Percentiles rank a stretch among this genome's conserved stretches.
phyloP scores from a whole-genome alignment of 2,888 invertebrate genomes.

The Drosophila histrio region DNA sequence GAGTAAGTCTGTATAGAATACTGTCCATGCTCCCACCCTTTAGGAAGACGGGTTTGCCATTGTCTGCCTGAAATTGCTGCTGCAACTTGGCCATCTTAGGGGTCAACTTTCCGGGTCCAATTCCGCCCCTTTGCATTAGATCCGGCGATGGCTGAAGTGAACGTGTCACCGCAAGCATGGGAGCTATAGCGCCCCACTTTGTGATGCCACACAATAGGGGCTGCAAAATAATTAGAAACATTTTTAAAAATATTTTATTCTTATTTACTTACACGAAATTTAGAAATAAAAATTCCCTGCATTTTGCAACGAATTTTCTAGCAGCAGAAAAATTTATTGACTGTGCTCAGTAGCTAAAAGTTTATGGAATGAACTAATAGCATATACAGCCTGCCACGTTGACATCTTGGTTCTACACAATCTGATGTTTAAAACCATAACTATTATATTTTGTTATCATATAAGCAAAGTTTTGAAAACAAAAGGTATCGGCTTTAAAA shows the following conservation, averaged over 20 bases:
- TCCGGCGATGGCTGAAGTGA: constrained; percentile 20
- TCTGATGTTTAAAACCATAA: not conserved
- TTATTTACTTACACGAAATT: constrained; percentile 51
- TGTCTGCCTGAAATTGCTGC: constrained; percentile 82
- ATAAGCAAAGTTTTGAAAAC: not conserved
- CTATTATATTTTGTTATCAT: not conserved
- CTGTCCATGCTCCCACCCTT: constrained; percentile 85
- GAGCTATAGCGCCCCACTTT: not conserved
- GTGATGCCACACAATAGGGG: constrained; percentile 35
- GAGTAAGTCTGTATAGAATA: constrained; percentile 84
- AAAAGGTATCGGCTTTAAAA: too few relatives aligned
- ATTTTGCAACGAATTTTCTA: constrained; percentile 36
- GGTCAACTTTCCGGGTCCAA: constrained; percentile 40
- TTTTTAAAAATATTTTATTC: not conserved
- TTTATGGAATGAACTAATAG: not conserved
- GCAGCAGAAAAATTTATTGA: not conserved
- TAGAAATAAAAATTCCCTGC: constrained; percentile 48
- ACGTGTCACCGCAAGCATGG: constrained; percentile 15
- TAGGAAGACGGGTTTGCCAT: constrained; percentile 85
- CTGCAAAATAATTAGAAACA: constrained; percentile 18
- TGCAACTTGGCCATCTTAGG: constrained; percentile 65
- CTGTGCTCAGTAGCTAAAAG: constrained; percentile 5
- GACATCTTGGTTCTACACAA: not conserved
- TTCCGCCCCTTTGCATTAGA: constrained; percentile 12
- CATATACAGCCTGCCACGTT: not conserved